Base-by-base conservation (phyloP, 2,797 vertebrate species). In the Brachymystax lenok region DNA sequence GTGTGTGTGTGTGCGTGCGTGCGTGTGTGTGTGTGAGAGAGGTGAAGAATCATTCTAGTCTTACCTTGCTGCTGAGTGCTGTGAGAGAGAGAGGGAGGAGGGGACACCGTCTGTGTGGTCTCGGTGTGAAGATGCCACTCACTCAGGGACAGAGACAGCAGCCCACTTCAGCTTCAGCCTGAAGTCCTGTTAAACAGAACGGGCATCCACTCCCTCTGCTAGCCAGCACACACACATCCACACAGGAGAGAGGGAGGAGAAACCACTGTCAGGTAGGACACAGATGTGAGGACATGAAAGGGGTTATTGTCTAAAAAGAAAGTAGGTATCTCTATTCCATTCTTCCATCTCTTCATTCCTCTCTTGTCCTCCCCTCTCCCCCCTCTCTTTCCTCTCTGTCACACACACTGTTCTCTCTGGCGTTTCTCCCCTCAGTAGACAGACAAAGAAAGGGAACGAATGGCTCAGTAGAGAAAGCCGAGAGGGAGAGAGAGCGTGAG, bases 151-250 rank as follows among this genome's bases (percentile, higher is more conserved):
- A 63, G 84, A 87, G 84, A 77, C 79, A 76, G 86, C 83, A 78
- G 85, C 85, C 79, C 83, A 5, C 78, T 82, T 74, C 77, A 81
- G 83, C 80, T 82, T 74, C 77, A 80, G 83, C 80, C 79, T 88
- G 75, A 5, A 81, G 82, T 87, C 75, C 84, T 88, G 89, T 88
- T 91, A 91, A 90, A 91, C 89, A 88, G 90, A 89, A 90, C 89
- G 88, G 90, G 86, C 83, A 78, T 19, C 71, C 74, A 86, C 82
- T 79, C 87, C 80, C 83, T 80, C 84, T 66, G 54, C 74, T 75
- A 69, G 67, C 17, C 5, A 19, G 2, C 50, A 88, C 82, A 89
- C 85, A 88, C 74, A 86, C 7, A 70, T 46, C 40, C 54, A 64
- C 33, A 82, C 79, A 59, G 75, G 74, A 79, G 64, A 78, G 75